These are phyloP conservation scores for Neoarius graeffei DNA, from an alignment of 2,113 vertebrate species.

Conservation along the genomic window DNA sequence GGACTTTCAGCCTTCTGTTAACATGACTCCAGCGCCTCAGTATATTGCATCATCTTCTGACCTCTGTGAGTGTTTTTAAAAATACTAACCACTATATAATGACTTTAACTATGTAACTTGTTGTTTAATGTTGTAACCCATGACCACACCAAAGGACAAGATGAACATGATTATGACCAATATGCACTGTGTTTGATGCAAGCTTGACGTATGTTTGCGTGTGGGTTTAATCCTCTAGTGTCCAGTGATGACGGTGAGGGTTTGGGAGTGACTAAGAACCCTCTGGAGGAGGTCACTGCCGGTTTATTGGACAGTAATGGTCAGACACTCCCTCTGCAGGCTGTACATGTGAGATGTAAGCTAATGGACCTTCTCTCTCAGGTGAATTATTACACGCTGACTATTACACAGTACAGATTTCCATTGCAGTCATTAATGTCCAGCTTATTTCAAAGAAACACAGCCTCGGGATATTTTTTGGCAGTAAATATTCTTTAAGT, in stretches of 20 bases:
- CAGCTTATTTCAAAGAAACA: neutral
- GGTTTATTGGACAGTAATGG: slow-evolving; percentile 78
- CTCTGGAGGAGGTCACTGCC: slow-evolving; percentile 58
- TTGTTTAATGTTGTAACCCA: neutral
- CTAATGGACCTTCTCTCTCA: slow-evolving; percentile 81
- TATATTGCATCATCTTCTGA: neutral
- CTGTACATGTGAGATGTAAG: slow-evolving; percentile 77
- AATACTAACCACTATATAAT: neutral
- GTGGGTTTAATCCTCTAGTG: slow-evolving; percentile 37
- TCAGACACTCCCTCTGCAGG: slow-evolving; percentile 57
- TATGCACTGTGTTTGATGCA: neutral
- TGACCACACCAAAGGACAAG: neutral
- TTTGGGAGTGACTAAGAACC: slow-evolving; percentile 54
- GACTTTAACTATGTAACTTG: neutral
- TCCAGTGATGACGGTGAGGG: slow-evolving; percentile 40
- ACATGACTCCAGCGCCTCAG: slow-evolving; percentile 31
- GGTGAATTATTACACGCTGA: slow-evolving; percentile 60
- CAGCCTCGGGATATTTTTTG: neutral
- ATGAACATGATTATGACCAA: neutral
- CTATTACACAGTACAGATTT: neutral
- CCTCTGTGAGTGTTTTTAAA: slow-evolving; percentile 37
- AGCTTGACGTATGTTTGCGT: neutral
- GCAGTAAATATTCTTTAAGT: too few species aligned
- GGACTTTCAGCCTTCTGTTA: slow-evolving; percentile 63
- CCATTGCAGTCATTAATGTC: slow-evolving; percentile 26